Evolutionary conservation across 2,888 invertebrate species (phyloP).

Genomic region (Ganaspis brasiliensis): DNA sequence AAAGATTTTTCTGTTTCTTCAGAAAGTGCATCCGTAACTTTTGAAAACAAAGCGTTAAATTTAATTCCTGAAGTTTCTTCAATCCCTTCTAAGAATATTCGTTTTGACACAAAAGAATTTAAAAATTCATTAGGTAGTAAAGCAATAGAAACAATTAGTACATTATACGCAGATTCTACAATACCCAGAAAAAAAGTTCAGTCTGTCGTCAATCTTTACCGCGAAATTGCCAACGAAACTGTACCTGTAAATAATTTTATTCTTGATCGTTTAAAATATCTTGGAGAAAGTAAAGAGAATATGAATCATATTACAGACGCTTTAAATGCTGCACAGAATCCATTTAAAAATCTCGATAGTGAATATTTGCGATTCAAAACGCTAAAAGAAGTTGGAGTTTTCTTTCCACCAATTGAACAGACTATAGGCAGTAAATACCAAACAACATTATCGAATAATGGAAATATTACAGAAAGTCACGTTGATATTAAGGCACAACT

Average conservation of each 20-base stretch:
- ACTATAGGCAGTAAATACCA: no score
- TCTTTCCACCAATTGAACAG: no score
- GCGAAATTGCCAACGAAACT: not conserved
- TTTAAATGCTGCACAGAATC: not conserved
- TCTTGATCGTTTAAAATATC: not conserved
- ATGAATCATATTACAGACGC: not conserved
- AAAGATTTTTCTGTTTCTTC: not conserved
- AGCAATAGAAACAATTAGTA: not conserved
- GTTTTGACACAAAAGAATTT: not conserved
- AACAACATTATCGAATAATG: no score
- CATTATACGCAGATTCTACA: not conserved
- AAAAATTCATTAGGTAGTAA: not conserved
- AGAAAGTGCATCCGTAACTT: not conserved
- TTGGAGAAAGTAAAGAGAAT: not conserved
- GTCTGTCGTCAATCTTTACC: not conserved
- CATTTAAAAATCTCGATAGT: not conserved
- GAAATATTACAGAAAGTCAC: not conserved
- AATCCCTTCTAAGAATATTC: not conserved
- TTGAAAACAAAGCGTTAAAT: not conserved
- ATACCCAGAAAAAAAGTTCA: not conserved
- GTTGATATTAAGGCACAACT: conserved; percentile 22
- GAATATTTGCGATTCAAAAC: not conserved
- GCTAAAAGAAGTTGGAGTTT: no score
- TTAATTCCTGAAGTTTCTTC: not conserved
- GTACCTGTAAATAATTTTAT: not conserved